Evolutionary conservation across 2,113 vertebrate genomes (phyloP), one percentile per base, ranked within the genome.

Genomic region (Columba livia): DNA sequence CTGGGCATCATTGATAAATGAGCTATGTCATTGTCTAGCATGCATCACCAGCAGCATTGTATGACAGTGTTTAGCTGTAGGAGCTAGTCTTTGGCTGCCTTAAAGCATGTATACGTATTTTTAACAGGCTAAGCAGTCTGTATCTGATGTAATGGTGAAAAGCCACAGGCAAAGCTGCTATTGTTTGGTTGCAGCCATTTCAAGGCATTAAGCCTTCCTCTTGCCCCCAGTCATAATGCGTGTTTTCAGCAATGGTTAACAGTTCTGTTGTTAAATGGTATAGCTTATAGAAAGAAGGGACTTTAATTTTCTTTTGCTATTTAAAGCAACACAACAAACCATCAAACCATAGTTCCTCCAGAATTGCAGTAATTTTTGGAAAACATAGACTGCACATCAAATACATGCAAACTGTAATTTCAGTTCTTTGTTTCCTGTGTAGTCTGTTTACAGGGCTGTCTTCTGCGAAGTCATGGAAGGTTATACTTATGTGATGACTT

Each of bases 51-150:
- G 54, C 0, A 1, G 61, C 50, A 38, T 29, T 80, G 36, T 42
- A n/a, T 58, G 73, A 36, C 47, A 74, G 1, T 15, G n/a, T 12
- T 67, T 51, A 56, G 50, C 26, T 82, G 60, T 19, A 79, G 78
- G 51, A 82, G 58, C 48, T 51, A 21, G 73, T 90, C 66, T 47
- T 87, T 56, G 54, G 36, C 28, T 0, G 3, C 28, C 64, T 85
- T 89, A 74, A 95, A 97, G 84, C 40, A 29, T 17, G n/a, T 38
- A 1, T 65, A 54, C 74, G 57, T 87, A 10, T 7, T 38, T 96
- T 91, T 95, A 97, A 94, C 95, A 89, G 84, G 97, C 97, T 98
- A 97, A 98, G 96, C 97, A 77, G 81, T 98, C 98, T 97, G 85
- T 79, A 96, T 98, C 97, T 74, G 91, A 92, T 97, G 95, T 96